A percentile compares a stretch with the other conserved stretches of the same genome.
phyloP scores from a whole-genome alignment of 2,888 invertebrate genomes.

The Hylaea fasciaria region DNA sequence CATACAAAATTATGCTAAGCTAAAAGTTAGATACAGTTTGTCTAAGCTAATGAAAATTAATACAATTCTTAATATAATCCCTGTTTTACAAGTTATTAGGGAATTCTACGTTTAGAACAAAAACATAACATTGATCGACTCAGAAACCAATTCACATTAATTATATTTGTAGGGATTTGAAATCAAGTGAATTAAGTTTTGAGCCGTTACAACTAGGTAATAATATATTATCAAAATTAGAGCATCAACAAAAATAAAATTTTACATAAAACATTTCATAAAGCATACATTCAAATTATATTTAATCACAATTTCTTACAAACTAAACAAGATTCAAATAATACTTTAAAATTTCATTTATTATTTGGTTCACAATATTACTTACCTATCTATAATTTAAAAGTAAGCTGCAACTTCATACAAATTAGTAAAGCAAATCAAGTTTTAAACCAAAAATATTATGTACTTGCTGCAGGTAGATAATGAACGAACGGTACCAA shows the following conservation, averaged over 20 bases:
- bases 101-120: neutral
- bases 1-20: conserved; percentile 40
- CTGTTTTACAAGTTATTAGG: conserved; percentile 1
- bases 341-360: conserved; percentile 39
- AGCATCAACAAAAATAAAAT: conserved; percentile 1
- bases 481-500: no score
- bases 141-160: neutral
- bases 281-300: conserved; percentile 19
- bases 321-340: conserved; percentile 41
- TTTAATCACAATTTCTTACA: conserved; percentile 31
- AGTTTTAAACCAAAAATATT: neutral
- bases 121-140: neutral
- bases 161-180: no score
- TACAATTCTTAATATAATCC: conserved; percentile 20
- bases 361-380: conserved; percentile 36
- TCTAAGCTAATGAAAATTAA: conserved; percentile 24
- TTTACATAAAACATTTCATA: no score
- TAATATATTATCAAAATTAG: neutral
- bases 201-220: neutral
- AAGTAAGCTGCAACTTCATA: neutral
- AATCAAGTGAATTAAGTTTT: neutral
- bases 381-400: no score
- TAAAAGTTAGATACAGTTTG: conserved; percentile 7
- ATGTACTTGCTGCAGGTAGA: no score
- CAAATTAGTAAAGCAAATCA: conserved; percentile 5